phyloP scores from a whole-genome alignment of 2,888 invertebrate species.

The Neoitamus cyanurus region DNA sequence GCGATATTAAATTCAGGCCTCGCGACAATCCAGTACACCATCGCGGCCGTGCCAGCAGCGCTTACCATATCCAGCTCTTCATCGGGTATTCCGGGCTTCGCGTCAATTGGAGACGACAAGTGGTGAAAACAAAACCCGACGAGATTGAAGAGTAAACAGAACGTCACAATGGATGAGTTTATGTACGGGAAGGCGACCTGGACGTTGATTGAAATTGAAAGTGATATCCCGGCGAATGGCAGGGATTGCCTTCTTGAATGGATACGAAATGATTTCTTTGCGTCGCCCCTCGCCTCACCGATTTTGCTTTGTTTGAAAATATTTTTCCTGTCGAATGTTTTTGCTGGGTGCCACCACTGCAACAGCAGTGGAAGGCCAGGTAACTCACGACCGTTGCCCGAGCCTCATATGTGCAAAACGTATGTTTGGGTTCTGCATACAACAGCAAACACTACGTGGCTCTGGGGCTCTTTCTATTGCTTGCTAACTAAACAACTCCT shows the following conservation, averaged over 20 bases:
- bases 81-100: constrained; percentile 8
- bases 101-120: constrained; percentile 41
- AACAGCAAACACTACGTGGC: neutral
- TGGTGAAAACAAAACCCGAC: constrained; percentile 29
- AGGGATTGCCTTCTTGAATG: constrained; percentile 29
- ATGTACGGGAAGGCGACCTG: constrained; percentile 24
- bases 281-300: neutral
- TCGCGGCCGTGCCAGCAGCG: neutral
- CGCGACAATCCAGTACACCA: neutral
- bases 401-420: neutral
- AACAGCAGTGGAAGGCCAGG: neutral
- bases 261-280: constrained; percentile 7
- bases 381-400: neutral
- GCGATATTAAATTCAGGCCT: constrained; percentile 29
- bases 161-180: constrained; percentile 36
- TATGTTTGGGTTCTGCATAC: neutral
- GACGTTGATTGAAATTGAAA: constrained; percentile 46
- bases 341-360: neutral
- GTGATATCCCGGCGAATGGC: constrained; percentile 30
- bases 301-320: constrained; percentile 5
- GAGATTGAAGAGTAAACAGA: constrained; percentile 35
- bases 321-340: neutral
- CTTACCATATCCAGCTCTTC: constrained; percentile 14
- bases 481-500: neutral
- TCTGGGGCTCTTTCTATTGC: neutral